Evolutionary conservation across 2,797 vertebrate species (phyloP), one percentile per base, ranked within the genome.

Genomic region (Pterois miles): DNA sequence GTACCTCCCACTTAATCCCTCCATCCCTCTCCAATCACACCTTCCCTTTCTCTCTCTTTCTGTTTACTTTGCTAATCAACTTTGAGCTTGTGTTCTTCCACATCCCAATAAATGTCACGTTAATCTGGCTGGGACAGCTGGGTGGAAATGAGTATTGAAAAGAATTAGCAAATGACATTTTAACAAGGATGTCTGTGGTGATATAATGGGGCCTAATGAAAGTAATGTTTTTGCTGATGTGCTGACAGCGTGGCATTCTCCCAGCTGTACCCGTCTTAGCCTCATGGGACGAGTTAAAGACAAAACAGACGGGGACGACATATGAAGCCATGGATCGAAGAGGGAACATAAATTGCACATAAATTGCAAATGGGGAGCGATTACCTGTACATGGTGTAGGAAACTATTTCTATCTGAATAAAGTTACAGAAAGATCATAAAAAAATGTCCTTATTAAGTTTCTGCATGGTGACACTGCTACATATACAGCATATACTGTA

Each of bases 101-200:
- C 66, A 71, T 83, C 57, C 74, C 75, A 81, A 80, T 87, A 83
- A 87, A 86, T 67, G 77, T 53, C 78, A 40, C 43, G 74, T 89
- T 91, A 90, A 90, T 91, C 82, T 83, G 82, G 67, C 67, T 40
- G 84, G 65, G 85, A 88, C 68, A 83, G 68, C 57, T 29, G 58
- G 71, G 60, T 79, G 89, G 75, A 92, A 88, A 88, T 80, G 66
- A 88, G 71, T 87, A 86, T 83, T 52, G 86, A 87, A 76, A 87
- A 78, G 76, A 91, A 91, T 93, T 84, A 87, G 86, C 77, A 83
- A 91, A 93, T 92, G 62, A 87, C 79, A 89, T 91, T 92, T 89
- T 91, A 91, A 93, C 85, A 89, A 90, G 88, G 79, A 82, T 75
- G 86, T 85, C 87, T 83, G 89, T 40, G 78, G 84, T 83, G 87